phyloP scores from a whole-genome alignment of 53 echinoderm and acorn worm genomes.

The Paracentrotus lividus region DNA sequence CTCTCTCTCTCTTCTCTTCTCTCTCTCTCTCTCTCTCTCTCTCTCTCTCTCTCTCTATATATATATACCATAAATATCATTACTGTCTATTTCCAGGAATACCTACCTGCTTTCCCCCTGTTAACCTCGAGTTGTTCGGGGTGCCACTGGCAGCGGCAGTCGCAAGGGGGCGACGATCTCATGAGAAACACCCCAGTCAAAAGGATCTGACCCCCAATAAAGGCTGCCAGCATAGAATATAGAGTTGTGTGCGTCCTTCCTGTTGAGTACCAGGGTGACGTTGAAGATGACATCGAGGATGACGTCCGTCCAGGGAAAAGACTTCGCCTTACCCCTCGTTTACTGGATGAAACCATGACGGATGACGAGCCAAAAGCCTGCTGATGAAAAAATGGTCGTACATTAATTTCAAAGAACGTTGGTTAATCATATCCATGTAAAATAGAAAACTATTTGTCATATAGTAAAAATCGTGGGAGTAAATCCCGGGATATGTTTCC shows the following conservation, averaged over 20 bases:
- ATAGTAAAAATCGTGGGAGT: too few relatives aligned
- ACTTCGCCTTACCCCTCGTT: background rate
- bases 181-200: slow-evolving; percentile 43
- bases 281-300: background rate
- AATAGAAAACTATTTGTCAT: too few relatives aligned
- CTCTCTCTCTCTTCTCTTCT: too few relatives aligned
- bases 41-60: too few relatives aligned
- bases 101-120: slow-evolving; percentile 15
- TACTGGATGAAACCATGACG: slow-evolving; percentile 9
- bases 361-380: background rate
- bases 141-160: slow-evolving; percentile 63
- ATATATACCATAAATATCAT: too few relatives aligned
- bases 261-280: background rate
- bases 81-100: too few relatives aligned
- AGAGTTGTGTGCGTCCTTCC: background rate
- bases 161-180: slow-evolving; percentile 58
- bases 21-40: too few relatives aligned
- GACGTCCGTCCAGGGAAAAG: background rate
- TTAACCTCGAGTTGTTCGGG: background rate
- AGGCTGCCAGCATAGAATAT: slow-evolving; percentile 35
- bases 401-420: background rate
- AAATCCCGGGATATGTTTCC: too few relatives aligned
- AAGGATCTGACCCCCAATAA: slow-evolving; percentile 54
- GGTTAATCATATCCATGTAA: background rate
- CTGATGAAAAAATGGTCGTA: too few relatives aligned